Conservation (phyloP, 2,113 vertebrate genomes). For the Urocynchramus pylzowi region DNA sequence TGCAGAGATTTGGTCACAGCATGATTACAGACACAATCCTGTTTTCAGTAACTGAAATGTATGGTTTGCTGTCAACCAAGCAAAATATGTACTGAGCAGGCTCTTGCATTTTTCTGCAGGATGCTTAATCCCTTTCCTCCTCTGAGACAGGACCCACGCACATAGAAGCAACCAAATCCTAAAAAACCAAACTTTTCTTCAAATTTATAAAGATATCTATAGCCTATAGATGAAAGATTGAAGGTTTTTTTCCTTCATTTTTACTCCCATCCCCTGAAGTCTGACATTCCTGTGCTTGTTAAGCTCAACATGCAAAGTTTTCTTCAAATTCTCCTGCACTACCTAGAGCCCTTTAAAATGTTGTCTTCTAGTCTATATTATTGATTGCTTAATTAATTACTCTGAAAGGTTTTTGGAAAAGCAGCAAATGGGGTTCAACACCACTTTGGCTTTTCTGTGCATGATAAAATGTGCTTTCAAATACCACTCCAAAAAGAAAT, state of each 20-base stretch:
- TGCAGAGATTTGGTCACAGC: constrained; percentile 6
- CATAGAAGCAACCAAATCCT: not conserved
- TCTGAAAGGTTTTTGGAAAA: not conserved
- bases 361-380: not conserved
- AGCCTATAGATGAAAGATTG: not conserved
- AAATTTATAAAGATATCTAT: not conserved
- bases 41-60: not conserved
- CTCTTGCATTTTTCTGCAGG: not conserved
- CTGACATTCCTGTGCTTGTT: not conserved
- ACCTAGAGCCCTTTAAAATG: not conserved
- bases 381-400: not conserved
- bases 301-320: not conserved
- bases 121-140: not conserved
- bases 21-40: not conserved
- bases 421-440: not conserved
- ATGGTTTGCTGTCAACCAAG: not conserved
- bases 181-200: not conserved
- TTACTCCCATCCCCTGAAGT: not conserved
- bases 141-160: not conserved
- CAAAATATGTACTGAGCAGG: not conserved
- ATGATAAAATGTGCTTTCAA: not conserved
- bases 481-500: not conserved
- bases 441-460: not conserved
- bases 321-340: not conserved
- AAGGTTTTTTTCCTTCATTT: not conserved